Base-by-base conservation (phyloP, 2,797 vertebrate species). In the Urocyon cinereoargenteus region DNA sequence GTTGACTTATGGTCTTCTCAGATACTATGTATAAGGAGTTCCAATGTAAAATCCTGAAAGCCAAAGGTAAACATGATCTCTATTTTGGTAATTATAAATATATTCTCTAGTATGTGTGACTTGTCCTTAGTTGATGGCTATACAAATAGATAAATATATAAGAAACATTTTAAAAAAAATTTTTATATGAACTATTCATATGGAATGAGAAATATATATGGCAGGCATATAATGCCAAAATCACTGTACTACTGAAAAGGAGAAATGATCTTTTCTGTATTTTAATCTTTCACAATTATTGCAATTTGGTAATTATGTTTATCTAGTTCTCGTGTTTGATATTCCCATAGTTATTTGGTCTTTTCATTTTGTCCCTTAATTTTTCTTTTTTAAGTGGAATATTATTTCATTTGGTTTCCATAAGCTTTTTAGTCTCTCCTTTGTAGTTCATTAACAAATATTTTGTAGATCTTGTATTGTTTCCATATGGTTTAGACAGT, bases 201-300 rank as follows among this genome's bases (percentile, higher is more conserved):
- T 70, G 24, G 8, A 49, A 81, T 59, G 5, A 64, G 19, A 78
- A 68, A 5, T 90, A 79, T n/a, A 1, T 3, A 70, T 64, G 57
- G 3, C 3, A 21, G 45, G 10, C 21, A 75, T 70, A 85, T 57
- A 40, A 34, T 4, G 90, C 21, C 10, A 2, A 85, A 90, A 72
- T 34, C 5, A 26, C 6, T 70, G 0, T 68, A 40, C 45, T 51
- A 6, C 34, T 68, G 5, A 24, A 4, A 85, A 45, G 68, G 16
- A 86, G 34, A 90, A 83, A 57, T 13, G 2, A 28, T 31, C 8
- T 57, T 90, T 49, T 4, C 13, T 78, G 6, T 66, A 10, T 68
- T 93, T 92, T 62, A 2, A 36, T 28, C 15, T 62, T 87, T 89
- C 26, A 92, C 4, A 66, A 31, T 72, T 84, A 75, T 94, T 97